Evolutionary conservation across 2,888 invertebrate species (phyloP), one percentile per base, ranked within the genome.

Genomic region (Chrysodeixis includens): DNA sequence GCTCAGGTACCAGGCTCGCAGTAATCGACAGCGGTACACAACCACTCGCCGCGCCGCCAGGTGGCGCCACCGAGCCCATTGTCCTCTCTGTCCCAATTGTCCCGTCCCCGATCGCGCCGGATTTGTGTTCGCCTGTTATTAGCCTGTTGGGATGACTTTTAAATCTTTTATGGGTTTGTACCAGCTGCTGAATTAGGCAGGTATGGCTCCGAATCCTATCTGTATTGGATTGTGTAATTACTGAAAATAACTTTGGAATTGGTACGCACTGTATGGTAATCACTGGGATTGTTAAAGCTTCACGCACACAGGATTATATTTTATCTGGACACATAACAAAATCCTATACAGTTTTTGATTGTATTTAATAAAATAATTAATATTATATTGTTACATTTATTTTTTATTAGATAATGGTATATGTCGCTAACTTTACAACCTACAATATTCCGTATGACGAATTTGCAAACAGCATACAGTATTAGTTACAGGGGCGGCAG

Each of bases 51-150:
- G 44, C 55, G 22, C 22, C 16, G 55, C 61, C 52, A 55, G 52
- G 30, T 30, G 32, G 20, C 30, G 32, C 62, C 30, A 46, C 49
- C 12, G 35, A 52, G 22, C 22, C 40, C 16, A 20, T 49, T 49
- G 46, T 49, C 18, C 46, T 5, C 46, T 5, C 12, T 46, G 4
- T 14, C n/a, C 72, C 14, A 51, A 46, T 1, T n/a, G n/a, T n/a
- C 6, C 8, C 44, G 32, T 53, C 54, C 60, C 46, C 59, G 3
- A 44, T 58, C 22, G 66, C 56, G 66, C 60, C 32, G 54, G 76
- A 76, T 76, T 76, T 76, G 66, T 71, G 77, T 66, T 59, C 77
- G 66, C 54, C 57, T 57, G 72, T 76, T 71, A 76, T 76, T 76
- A 74, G 62, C 66, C 62, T 60, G 77, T 66, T 44, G 77, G 73